Evolutionary conservation across 2,113 vertebrate species (phyloP).

Genomic region (Anas platyrhynchos): DNA sequence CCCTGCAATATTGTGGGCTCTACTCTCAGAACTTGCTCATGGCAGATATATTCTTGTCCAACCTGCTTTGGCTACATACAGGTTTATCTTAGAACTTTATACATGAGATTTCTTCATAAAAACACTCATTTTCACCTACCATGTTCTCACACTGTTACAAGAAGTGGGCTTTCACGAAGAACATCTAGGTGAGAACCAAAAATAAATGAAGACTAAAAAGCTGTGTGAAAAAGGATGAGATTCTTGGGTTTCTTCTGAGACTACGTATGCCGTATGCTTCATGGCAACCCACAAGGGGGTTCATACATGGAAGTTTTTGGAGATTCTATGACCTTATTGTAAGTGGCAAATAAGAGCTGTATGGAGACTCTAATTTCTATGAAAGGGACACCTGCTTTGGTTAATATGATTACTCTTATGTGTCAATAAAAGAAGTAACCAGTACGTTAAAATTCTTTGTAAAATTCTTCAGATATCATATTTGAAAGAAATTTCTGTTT

Average conservation of each 20-base stretch:
- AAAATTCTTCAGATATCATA: background rate
- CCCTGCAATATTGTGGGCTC: background rate
- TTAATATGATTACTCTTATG: background rate
- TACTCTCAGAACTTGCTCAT: background rate
- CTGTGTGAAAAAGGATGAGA: background rate
- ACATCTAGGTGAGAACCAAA: background rate
- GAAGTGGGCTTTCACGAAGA: background rate
- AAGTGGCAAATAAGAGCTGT: background rate
- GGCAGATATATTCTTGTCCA: background rate
- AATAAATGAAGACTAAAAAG: background rate
- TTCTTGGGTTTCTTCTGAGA: background rate
- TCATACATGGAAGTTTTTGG: background rate
- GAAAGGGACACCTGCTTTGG: background rate
- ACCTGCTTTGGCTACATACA: background rate
- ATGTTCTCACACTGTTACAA: background rate
- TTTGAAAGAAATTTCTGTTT: background rate
- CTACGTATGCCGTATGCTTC: background rate
- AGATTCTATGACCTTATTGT: background rate
- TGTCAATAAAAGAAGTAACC: background rate
- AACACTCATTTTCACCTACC: background rate
- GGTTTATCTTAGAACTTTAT: background rate
- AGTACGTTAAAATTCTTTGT: background rate
- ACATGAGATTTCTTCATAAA: background rate
- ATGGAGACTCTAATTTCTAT: background rate
- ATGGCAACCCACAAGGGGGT: background rate